phyloP scores from a whole-genome alignment of 2,113 vertebrate genomes.

The Ammospiza nelsoni region DNA sequence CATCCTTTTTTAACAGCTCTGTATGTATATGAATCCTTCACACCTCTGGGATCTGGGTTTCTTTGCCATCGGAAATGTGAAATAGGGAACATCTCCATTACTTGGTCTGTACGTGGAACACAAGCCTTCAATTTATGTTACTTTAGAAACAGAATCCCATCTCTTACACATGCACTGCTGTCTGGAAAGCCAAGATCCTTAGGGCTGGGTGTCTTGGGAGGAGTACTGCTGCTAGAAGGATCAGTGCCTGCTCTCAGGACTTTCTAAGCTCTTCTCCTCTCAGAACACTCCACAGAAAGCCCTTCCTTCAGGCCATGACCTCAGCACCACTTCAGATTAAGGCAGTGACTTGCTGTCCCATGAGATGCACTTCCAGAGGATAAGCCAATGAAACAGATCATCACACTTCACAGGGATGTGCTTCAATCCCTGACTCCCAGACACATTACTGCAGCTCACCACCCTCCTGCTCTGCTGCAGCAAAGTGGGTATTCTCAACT shows the following conservation, averaged over 20 bases:
- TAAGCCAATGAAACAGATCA: neutral
- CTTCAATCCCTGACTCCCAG: neutral
- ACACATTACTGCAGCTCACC: accelerated
- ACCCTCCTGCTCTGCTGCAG: neutral
- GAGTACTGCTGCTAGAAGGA: neutral
- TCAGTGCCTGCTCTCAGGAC: neutral
- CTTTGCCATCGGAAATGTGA: neutral
- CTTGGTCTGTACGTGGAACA: neutral
- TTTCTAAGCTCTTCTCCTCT: neutral
- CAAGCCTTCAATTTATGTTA: neutral
- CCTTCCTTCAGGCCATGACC: neutral
- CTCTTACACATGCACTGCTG: neutral
- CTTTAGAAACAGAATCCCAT: neutral
- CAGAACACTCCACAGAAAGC: neutral
- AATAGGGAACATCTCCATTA: neutral
- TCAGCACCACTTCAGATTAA: neutral
- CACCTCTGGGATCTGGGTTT: neutral
- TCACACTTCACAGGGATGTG: neutral
- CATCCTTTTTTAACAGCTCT: neutral
- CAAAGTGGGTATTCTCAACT: accelerated
- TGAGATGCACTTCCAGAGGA: no score
- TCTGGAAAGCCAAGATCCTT: neutral
- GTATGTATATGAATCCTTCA: accelerated
- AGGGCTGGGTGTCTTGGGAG: neutral
- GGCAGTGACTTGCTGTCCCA: neutral